Conservation (phyloP, 2,888 invertebrate genomes). For the Notocelia uddmanniana region DNA sequence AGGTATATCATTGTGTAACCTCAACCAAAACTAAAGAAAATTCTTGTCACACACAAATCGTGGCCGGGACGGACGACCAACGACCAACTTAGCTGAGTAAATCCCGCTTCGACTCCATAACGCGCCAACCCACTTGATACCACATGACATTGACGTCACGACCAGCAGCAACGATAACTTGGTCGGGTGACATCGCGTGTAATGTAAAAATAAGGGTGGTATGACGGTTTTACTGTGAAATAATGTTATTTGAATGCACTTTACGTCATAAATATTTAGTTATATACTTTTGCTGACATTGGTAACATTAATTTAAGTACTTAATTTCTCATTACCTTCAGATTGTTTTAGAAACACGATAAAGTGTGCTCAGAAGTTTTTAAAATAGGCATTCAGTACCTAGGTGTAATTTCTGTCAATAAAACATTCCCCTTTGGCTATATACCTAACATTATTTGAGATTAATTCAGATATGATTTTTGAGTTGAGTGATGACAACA, state of each 20-base stretch:
- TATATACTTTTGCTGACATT: neutral
- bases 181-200: conserved; percentile 28
- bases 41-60: conserved; percentile 4
- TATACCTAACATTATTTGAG: no score
- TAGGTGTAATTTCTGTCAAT: no score
- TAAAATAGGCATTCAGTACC: no score
- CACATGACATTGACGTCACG: neutral
- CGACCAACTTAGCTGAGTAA: conserved; percentile 15
- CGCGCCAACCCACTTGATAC: neutral
- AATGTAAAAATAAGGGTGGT: conserved; percentile 8
- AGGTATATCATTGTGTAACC: neutral
- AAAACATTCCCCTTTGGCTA: no score
- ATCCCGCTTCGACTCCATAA: conserved; percentile 8
- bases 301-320: no score
- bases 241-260: conserved; percentile 9
- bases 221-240: conserved; percentile 11
- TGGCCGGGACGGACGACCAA: neutral
- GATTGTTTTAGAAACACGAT: no score
- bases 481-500: no score
- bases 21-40: conserved; percentile 4
- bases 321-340: no score
- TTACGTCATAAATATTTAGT: conserved; percentile 3
- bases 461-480: no score
- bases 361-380: no score
- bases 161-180: conserved; percentile 18